These are phyloP conservation scores for Heliconius sara DNA, from an alignment of 2,888 invertebrate species.

Conservation along the genomic window DNA sequence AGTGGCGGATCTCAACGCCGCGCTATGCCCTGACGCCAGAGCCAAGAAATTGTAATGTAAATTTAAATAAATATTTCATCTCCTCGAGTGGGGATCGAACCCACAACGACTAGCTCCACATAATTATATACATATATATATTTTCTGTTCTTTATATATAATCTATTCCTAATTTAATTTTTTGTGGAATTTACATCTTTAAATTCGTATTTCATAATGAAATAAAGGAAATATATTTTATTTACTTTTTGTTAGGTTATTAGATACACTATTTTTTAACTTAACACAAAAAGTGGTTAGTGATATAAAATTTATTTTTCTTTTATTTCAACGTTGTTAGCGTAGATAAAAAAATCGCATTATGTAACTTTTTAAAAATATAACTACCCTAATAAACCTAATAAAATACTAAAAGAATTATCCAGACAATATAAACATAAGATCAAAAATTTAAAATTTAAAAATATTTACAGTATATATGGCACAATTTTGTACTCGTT, in stretches of 20 bases:
- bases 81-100: no score
- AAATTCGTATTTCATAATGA: background rate
- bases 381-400: background rate
- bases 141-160: no score
- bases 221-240: background rate
- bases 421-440: no score
- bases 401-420: no score
- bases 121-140: no score
- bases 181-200: background rate
- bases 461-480: background rate
- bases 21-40: no score
- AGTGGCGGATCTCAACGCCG: no score
- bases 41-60: no score
- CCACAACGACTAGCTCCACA: no score
- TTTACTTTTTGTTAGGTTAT: background rate
- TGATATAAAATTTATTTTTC: background rate
- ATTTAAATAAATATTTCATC: no score
- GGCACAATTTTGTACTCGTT: slow-evolving; percentile 7
- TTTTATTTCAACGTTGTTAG: background rate
- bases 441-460: background rate
- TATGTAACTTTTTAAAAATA: background rate
- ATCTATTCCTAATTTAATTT: background rate
- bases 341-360: background rate
- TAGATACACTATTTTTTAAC: background rate
- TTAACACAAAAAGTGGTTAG: no score